phyloP scores from a whole-genome alignment of 2,888 invertebrate genomes.

The Aspidapion aeneum region DNA sequence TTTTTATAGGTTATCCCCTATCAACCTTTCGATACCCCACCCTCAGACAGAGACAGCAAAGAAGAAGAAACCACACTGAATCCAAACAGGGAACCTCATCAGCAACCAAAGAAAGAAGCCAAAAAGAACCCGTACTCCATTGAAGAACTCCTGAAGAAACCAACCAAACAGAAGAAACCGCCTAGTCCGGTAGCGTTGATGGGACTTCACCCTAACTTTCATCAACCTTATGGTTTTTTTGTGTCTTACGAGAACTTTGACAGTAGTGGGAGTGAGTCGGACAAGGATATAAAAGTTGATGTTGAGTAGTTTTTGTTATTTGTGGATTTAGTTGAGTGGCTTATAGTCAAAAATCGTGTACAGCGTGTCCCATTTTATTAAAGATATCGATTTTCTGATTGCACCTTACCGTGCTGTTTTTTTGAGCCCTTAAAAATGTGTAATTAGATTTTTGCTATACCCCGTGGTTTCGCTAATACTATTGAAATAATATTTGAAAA shows the following conservation, averaged over 20 bases:
- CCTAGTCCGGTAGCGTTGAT: constrained; percentile 22
- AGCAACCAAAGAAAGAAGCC: constrained; percentile 35
- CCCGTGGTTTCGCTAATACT: too few species aligned
- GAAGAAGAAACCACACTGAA: constrained; percentile 31
- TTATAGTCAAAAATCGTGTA: too few species aligned
- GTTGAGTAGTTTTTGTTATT: constrained; percentile 29
- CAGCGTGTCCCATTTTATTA: too few species aligned
- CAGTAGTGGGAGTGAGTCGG: constrained; percentile 14
- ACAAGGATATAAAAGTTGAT: constrained; percentile 38
- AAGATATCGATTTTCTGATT: too few species aligned
- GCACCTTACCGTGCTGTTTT: too few species aligned
- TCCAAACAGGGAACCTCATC: constrained; percentile 5
- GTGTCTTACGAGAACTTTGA: constrained; percentile 27
- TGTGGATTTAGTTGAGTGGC: too few species aligned
- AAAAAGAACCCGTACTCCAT: constrained; percentile 82
- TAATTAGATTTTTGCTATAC: too few species aligned
- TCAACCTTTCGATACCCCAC: neutral
- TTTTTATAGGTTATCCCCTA: constrained; percentile 1
- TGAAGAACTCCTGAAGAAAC: constrained; percentile 80
- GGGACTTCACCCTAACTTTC: constrained; percentile 31
- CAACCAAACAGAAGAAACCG: constrained; percentile 57
- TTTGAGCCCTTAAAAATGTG: too few species aligned
- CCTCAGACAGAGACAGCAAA: constrained; percentile 23
- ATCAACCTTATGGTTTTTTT: constrained; percentile 39
- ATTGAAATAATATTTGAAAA: too few species aligned